Evolutionary conservation across 2,797 vertebrate species (phyloP).

Genomic region (Toxotes lorentzi): DNA sequence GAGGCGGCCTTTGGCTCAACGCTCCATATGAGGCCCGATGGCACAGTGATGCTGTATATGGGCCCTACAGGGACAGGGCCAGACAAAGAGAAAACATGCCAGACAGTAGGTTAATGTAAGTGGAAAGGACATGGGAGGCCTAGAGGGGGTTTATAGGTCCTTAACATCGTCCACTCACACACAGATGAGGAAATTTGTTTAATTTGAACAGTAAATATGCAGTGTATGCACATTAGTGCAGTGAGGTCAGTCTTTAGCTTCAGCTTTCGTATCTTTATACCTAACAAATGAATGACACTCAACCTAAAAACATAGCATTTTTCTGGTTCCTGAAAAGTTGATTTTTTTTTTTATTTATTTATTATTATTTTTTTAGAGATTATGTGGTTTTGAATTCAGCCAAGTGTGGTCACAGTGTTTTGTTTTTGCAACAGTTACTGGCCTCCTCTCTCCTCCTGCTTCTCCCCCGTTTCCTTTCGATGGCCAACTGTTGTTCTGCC

Average conservation of each 20-base stretch:
- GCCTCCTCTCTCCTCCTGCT: conserved; percentile 27
- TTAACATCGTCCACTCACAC: conserved; percentile 18
- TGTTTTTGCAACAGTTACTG: conserved; percentile 30
- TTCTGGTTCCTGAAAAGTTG: conserved; percentile 25
- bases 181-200: conserved; percentile 42
- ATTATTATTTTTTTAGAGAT: too few relatives aligned
- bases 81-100: conserved; percentile 63
- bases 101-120: conserved; percentile 64
- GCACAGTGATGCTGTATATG: conserved; percentile 39
- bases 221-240: conserved; percentile 34
- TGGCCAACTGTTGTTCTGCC: conserved; percentile 48
- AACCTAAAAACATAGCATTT: conserved; percentile 18
- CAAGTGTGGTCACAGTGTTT: conserved; percentile 35
- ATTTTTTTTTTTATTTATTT: too few relatives aligned
- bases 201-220: conserved; percentile 46
- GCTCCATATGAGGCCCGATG: conserved; percentile 61
- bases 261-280: conserved; percentile 15
- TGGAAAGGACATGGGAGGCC: conserved; percentile 61
- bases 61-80: conserved; percentile 58
- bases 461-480: conserved; percentile 18
- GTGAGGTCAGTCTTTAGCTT: conserved; percentile 39
- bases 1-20: conserved; percentile 49
- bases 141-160: conserved; percentile 30
- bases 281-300: conserved; percentile 21
- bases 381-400: conserved; percentile 35